Evolutionary conservation across 2,113 vertebrate genomes (phyloP), one percentile per base, ranked within the genome.

Genomic region (Platycercus adscitus): DNA sequence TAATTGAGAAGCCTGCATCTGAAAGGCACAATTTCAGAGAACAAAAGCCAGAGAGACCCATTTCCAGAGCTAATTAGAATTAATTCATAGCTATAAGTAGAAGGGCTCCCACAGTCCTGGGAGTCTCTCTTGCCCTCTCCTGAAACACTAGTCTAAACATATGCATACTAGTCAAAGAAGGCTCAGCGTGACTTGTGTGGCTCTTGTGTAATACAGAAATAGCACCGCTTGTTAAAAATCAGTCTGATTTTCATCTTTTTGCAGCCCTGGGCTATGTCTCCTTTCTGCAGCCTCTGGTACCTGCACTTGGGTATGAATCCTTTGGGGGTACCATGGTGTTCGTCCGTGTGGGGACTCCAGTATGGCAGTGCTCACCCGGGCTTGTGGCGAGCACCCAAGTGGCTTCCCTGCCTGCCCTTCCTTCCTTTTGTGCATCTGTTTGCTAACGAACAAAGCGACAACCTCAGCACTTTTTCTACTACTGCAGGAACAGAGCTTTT

Each of bases 51-150:
- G 73, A 69, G 94, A 94, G 88, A 88, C 94, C 80, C 41, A 47
- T 52, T 89, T 70, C 56, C 85, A 72, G 88, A 63, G 71, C 94
- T 86, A 46, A 93, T 95, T 95, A 91, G 93, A 96, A 93, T 97
- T 97, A 95, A 96, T 96, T 95, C 95, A 64, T 68, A 70, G 96
- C 83, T 96, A 63, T 90, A 93, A 96, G 95, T 89, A 88, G 91
- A 89, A 91, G 91, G 46, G 52, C 82, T 88, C 64, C 69, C 94
- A 95, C 85, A 78, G 92, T 91, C 91, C 46, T 87, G 94, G 82
- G 94, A 91, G 91, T 94, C 83, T 93, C 82, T 91, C 77, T 91
- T 91, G 77, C 69, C 69, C 65, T 92, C 83, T 96, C 77, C 88
- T 81, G 65, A 86, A 96, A 71, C 44, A 60, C 43, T 6, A 41